A percentile compares a stretch with the other conserved stretches of the same genome.
Evolutionary conservation across 2,797 vertebrate genomes (phyloP).

Genomic region (Epinephelus malabaricus): DNA sequence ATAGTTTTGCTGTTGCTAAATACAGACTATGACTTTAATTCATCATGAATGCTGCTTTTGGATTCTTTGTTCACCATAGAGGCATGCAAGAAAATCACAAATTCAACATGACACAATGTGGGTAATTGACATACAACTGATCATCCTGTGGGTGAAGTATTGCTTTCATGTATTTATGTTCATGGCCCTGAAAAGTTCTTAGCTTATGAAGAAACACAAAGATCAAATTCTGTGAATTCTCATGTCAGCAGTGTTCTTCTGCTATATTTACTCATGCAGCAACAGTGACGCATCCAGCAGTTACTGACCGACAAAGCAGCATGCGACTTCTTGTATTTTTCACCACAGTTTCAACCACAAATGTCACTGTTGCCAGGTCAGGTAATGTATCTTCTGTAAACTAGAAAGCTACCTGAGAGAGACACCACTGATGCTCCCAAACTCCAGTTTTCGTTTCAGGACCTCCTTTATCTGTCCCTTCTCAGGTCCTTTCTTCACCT

Average conservation of each 20-base stretch:
- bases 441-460: slow-evolving; percentile 95
- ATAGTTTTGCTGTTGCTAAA: no score
- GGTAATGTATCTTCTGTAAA: neutral
- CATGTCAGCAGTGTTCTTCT: neutral
- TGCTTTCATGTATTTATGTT: neutral
- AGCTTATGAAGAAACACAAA: neutral
- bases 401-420: slow-evolving; percentile 90
- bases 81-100: no score
- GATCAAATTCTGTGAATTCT: neutral
- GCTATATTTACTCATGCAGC: slow-evolving; percentile 3
- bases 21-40: no score
- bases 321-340: neutral
- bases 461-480: slow-evolving; percentile 96
- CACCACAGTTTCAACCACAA: slow-evolving; percentile 24
- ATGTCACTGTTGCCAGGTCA: neutral
- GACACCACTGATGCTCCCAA: slow-evolving; percentile 86
- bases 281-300: neutral
- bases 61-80: no score
- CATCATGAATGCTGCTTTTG: no score
- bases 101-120: no score
- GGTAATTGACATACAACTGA: no score
- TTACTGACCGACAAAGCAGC: neutral
- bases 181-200: neutral
- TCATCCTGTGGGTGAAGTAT: no score
- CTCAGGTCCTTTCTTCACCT: slow-evolving; percentile 96